A percentile compares a stretch with the other conserved stretches of the same genome.
Conservation (phyloP, 2,797 vertebrate species). For the Sebastes elongatus region DNA sequence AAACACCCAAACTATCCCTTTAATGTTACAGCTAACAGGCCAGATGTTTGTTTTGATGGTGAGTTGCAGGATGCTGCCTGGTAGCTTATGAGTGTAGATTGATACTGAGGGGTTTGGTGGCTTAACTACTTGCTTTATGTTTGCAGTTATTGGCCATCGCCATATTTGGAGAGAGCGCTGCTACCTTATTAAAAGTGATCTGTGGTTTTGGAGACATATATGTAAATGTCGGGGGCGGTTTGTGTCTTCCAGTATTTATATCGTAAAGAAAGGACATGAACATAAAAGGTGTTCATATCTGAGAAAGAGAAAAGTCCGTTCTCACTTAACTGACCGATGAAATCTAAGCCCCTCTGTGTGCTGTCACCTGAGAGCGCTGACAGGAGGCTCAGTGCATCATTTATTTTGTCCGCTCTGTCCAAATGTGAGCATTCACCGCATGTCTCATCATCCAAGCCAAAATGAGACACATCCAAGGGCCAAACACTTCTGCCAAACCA, state of each 20-base stretch:
- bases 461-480: slow-evolving; percentile 15
- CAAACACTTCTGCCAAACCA: slow-evolving; percentile 9
- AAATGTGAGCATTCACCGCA: background rate
- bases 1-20: background rate
- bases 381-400: background rate
- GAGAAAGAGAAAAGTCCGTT: background rate
- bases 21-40: background rate
- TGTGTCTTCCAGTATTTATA: background rate
- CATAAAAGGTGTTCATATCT: background rate
- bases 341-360: slow-evolving; percentile 23
- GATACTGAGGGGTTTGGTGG: background rate
- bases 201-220: background rate
- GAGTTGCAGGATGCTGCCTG: background rate
- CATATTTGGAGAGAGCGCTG: background rate
- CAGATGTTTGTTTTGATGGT: background rate
- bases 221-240: background rate
- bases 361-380: slow-evolving; percentile 23
- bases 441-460: background rate
- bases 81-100: background rate
- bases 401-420: slow-evolving; percentile 4
- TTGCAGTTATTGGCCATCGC: background rate
- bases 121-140: background rate
- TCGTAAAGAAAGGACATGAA: background rate
- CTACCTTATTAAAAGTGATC: background rate
- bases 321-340: slow-evolving; percentile 4